Evolutionary conservation across 2,113 vertebrate species (phyloP).

Genomic region (Gymnarchus niloticus): DNA sequence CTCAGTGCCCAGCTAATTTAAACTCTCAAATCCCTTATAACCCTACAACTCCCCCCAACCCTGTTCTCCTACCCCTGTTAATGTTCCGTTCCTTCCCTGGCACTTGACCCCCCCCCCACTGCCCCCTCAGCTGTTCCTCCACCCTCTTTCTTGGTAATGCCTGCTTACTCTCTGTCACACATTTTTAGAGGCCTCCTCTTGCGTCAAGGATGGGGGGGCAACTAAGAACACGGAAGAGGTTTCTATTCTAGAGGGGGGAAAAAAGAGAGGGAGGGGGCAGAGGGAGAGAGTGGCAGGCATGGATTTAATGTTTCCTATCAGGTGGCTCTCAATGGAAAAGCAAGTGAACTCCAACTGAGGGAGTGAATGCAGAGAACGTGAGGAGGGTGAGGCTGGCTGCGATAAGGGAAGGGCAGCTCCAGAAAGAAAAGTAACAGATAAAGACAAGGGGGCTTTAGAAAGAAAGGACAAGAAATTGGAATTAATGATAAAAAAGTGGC

Average conservation of each 20-base stretch:
- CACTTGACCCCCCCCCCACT: background rate
- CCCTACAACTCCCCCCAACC: background rate
- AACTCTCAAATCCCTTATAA: slow-evolving; percentile 27
- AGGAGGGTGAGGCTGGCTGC: background rate
- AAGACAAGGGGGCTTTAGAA: background rate
- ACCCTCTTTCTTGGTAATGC: background rate
- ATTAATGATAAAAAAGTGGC: too few species aligned
- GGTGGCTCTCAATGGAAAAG: slow-evolving; percentile 17
- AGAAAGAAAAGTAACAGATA: slow-evolving; percentile 3
- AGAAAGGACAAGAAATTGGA: too few species aligned
- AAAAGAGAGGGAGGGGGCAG: slow-evolving; percentile 4
- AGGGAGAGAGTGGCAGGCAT: background rate
- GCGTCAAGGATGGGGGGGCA: slow-evolving; percentile 1
- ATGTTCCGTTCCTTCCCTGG: background rate
- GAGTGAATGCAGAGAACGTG: slow-evolving; percentile 4
- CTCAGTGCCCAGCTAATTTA: slow-evolving; percentile 24
- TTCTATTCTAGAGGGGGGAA: slow-evolving; percentile 10
- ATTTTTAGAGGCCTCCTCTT: background rate
- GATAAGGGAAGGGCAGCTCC: background rate
- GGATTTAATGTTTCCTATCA: slow-evolving; percentile 30
- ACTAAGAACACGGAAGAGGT: slow-evolving; percentile 3
- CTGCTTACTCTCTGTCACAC: background rate
- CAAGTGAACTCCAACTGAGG: background rate
- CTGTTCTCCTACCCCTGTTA: background rate
- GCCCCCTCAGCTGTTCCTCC: background rate